Base-by-base conservation (phyloP, 2,113 vertebrate species). In the Leucopsar rothschildi region DNA sequence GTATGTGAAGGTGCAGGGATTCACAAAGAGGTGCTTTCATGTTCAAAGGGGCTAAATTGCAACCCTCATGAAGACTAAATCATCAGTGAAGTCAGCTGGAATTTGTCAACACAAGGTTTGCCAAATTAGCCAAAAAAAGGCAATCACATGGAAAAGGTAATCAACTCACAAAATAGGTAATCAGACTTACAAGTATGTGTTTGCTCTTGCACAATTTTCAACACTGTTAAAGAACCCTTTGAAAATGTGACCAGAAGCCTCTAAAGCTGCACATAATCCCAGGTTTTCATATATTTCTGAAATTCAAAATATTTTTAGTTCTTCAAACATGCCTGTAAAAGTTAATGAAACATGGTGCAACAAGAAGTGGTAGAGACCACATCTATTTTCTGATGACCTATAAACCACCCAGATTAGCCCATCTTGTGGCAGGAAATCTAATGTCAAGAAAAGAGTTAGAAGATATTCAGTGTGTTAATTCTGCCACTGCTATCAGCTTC, bases 51-150 rank as follows among this genome's bases (percentile, higher is more conserved):
- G 52, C 65, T 91, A 84, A 95, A 95, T 39, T 91, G 84, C 66
- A 91, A 61, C 57, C 65, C 70, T 91, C 42, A 6, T 13, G 33
- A 40, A 82, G 78, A n/a, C 65, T 80, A 85, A 89, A 85, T 72
- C 45, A 82, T 89, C 91, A 82, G 12, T 55, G 50, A 76, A 93
- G 73, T 95, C 78, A 50, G 65, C 5, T 88, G 78, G 84, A 92
- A 79, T 93, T 84, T 80, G 59, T 84, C 4, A 0, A 85, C 57
- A 57, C 24, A 22, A 69, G 69, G 61, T 89, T 85, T 79, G 78
- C 89, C 89, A 94, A 93, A 92, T 88, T 91, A 95, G 87, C 86
- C 91, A 89, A 92, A 95, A 95, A 0, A 39, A 91, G 78, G 73
- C 78, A 82, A 79, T 94, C 78, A 23, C 78, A 42, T 33, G 61